Evolutionary conservation across 2,888 invertebrate genomes (phyloP).

Genomic region (Ennomos quercinarius): DNA sequence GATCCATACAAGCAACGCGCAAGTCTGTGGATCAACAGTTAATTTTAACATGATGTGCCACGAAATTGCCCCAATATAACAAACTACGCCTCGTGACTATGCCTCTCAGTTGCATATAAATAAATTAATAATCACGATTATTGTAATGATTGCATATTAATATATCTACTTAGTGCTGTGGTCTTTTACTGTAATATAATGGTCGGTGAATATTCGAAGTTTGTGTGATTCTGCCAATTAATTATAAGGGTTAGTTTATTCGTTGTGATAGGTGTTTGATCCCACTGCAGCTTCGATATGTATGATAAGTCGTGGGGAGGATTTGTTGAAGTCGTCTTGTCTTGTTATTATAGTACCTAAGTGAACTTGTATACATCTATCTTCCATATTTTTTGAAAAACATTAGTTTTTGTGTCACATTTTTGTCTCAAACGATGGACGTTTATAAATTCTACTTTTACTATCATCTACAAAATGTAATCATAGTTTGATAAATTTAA

Average conservation of each 20-base stretch:
- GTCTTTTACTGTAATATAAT: slow-evolving; percentile 37
- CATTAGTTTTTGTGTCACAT: slow-evolving; percentile 15
- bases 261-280: slow-evolving; percentile 47
- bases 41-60: slow-evolving; percentile 34
- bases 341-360: slow-evolving; percentile 29
- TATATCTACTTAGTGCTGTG: slow-evolving; percentile 44
- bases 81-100: slow-evolving; percentile 19
- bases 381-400: slow-evolving; percentile 27
- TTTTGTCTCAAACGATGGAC: slow-evolving; percentile 25
- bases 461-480: slow-evolving; percentile 28
- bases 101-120: slow-evolving; percentile 26
- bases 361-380: slow-evolving; percentile 32
- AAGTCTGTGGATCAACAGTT: not conserved
- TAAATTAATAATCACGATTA: slow-evolving; percentile 5
- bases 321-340: slow-evolving; percentile 17
- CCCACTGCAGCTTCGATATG: slow-evolving; percentile 65
- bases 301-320: slow-evolving; percentile 11
- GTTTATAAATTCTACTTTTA: slow-evolving; percentile 30
- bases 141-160: slow-evolving; percentile 7
- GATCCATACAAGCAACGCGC: no score
- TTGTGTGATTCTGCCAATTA: slow-evolving; percentile 60
- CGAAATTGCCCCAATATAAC: slow-evolving; percentile 51
- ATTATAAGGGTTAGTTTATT: slow-evolving; percentile 56
- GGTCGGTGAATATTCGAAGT: slow-evolving; percentile 7
- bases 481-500: slow-evolving; percentile 17